Evolutionary conservation across 2,888 invertebrate genomes (phyloP), one percentile per base, ranked within the genome.

Genomic region (Zaprionus obscuricornis): DNA sequence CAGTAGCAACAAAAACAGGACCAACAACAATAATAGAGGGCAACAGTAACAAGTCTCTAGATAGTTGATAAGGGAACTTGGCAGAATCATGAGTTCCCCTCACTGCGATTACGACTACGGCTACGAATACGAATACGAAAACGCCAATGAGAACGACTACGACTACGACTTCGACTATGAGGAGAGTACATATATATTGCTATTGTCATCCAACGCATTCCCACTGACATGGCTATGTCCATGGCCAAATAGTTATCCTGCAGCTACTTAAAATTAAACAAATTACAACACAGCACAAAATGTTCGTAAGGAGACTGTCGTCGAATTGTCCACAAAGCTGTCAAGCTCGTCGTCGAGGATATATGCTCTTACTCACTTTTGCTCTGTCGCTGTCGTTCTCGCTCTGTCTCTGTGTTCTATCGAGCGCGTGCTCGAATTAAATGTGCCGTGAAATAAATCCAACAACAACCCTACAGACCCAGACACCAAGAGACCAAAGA

Each of bases 401-500:
- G 50, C n/a, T 62, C 24, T 31, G n/a, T 47, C 54, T 33, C 20
- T 17, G 26, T 55, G 60, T 36, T 52, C 37, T 66, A 10, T 66
- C 22, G 29, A 70, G 81, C 84, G 84, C 81, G 77, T 81, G 81
- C 63, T 64, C 67, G 63, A 70, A 81, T 81, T 81, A 81, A 81
- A 81, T 81, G 79, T 84, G 75, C 77, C 84, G 84, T 81, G 79
- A 81, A 81, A 84, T 81, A 81, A 81, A 84, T 81, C 75, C 79
- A 67, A 64, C 51, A 40, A 40, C 40, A 39, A 49, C 50, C 46
- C 57, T 63, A 63, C 63, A 64, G 24, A 50, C 62, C 50, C 52
- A 66, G 43, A 39, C 52, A 50, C 24, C 14, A 14, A 49, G 27
- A 43, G 22, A 45, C 10, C 17, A 49, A 22, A 40, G 22, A 31